Percentiles rank a stretch among this genome's conserved stretches.
Conservation (phyloP, 1,140 invertebrate species). For the Phenacoccus solenopsis region DNA sequence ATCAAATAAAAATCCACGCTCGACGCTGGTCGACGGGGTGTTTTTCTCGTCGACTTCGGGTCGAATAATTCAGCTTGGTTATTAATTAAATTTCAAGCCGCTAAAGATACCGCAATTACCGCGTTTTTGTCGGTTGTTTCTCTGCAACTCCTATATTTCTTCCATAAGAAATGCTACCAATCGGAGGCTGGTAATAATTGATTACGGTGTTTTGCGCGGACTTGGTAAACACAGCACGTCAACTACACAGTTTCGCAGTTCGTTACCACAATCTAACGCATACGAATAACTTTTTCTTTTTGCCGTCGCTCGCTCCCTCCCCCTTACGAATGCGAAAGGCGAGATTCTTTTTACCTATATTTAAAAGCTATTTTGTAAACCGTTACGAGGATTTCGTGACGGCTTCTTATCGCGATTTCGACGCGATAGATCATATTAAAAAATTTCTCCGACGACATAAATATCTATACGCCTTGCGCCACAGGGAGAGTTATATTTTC, state of each 20-base stretch:
- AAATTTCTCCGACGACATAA: too few species aligned
- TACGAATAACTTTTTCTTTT: slow-evolving; percentile 13
- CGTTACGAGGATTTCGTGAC: not conserved
- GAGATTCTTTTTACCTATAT: not conserved
- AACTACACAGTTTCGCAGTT: slow-evolving; percentile 11
- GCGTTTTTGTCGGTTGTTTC: not conserved
- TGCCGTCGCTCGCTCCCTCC: not conserved
- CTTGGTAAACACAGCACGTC: slow-evolving; percentile 14
- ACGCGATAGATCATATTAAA: too few species aligned
- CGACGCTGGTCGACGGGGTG: not conserved
- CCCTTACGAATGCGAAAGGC: not conserved
- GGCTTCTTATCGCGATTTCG: not conserved
- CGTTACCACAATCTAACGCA: slow-evolving; percentile 13
- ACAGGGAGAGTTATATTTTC: too few species aligned
- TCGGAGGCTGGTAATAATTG: slow-evolving; percentile 5
- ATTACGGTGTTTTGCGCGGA: not conserved
- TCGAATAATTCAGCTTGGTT: not conserved
- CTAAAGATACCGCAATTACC: not conserved
- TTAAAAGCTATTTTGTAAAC: not conserved
- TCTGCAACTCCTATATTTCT: not conserved
- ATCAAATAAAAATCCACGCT: too few species aligned
- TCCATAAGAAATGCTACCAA: not conserved
- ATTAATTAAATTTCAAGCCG: not conserved
- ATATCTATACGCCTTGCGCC: too few species aligned
- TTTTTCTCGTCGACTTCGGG: not conserved